These are phyloP conservation scores for Procambarus virginalis DNA, from an alignment of 1,140 invertebrate species.

Conservation along the genomic window DNA sequence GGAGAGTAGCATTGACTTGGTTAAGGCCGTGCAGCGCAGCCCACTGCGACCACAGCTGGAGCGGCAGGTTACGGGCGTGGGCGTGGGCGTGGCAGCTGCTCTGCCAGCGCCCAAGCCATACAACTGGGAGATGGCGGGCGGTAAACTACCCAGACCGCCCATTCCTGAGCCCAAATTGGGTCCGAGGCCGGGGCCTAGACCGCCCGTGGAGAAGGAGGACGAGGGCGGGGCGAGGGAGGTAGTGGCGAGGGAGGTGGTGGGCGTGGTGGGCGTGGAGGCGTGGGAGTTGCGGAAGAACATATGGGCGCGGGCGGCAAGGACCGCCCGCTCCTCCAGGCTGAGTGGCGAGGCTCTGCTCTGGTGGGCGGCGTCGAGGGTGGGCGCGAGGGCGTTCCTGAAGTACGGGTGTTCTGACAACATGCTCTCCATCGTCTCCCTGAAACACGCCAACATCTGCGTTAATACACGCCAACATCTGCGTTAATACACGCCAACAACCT, in stretches of 20 bases:
- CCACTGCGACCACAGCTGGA: slow-evolving; percentile 62
- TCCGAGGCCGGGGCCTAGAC: slow-evolving; percentile 24
- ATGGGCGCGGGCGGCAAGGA: slow-evolving; percentile 58
- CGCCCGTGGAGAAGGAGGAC: slow-evolving; percentile 35
- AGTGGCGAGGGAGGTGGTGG: slow-evolving; percentile 55
- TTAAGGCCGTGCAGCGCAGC: slow-evolving; percentile 56
- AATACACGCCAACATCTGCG: not conserved
- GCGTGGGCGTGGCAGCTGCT: slow-evolving; percentile 8
- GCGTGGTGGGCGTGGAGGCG: slow-evolving; percentile 56
- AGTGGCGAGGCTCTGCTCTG: slow-evolving; percentile 47
- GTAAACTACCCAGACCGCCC: slow-evolving; percentile 33
- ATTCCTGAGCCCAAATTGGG: slow-evolving; percentile 36
- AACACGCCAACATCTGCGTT: not conserved
- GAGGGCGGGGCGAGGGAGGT: slow-evolving; percentile 47
- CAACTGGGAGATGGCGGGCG: slow-evolving; percentile 49
- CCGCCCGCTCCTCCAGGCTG: slow-evolving; percentile 47
- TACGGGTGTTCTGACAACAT: slow-evolving; percentile 63
- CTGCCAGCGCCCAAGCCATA: slow-evolving; percentile 34
- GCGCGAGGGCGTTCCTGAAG: slow-evolving; percentile 50
- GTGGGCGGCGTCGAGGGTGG: slow-evolving; percentile 50
- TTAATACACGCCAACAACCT: not conserved
- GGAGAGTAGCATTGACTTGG: slow-evolving; percentile 50
- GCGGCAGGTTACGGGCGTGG: slow-evolving; percentile 48
- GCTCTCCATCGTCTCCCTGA: slow-evolving; percentile 64
- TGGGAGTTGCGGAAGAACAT: slow-evolving; percentile 61